These are phyloP conservation scores for Axis porcinus DNA, from an alignment of 2,113 vertebrate genomes.

Conservation along the genomic window DNA sequence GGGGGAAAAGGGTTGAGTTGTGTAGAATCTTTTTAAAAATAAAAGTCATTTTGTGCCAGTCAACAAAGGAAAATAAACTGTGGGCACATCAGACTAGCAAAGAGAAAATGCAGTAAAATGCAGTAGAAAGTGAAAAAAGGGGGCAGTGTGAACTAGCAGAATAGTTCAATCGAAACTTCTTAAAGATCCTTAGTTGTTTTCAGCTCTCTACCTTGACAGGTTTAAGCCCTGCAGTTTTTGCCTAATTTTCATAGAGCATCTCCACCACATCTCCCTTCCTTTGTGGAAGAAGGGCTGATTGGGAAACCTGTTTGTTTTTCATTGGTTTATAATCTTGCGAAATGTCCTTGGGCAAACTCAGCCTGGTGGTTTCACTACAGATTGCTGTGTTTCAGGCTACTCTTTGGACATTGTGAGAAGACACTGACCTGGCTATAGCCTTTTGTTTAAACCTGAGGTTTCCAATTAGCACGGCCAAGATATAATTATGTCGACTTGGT, in stretches of 20 bases:
- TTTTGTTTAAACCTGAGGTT: constrained; percentile 2
- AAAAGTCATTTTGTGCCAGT: neutral
- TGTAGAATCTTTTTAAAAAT: constrained; percentile 13
- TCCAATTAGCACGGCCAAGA: neutral
- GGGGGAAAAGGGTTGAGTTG: neutral
- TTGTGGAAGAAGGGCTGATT: neutral
- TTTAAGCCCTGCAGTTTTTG: neutral
- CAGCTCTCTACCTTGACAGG: neutral
- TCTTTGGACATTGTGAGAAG: neutral
- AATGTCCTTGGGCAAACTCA: neutral
- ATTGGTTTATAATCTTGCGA: neutral
- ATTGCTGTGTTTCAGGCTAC: neutral
- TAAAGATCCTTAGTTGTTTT: neutral
- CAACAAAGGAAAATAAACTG: neutral
- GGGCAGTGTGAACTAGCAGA: neutral
- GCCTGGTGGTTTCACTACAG: neutral
- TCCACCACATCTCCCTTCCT: neutral
- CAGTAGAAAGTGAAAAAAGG: neutral
- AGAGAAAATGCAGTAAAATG: neutral
- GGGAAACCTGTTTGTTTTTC: neutral
- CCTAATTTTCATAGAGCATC: neutral
- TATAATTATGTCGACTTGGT: neutral
- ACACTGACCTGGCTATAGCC: neutral
- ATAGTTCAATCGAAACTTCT: neutral
- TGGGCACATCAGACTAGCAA: neutral